Evolutionary conservation across 2,888 invertebrate genomes (phyloP), one percentile per base, ranked within the genome.

Genomic region (Steinernema carpocapsae): DNA sequence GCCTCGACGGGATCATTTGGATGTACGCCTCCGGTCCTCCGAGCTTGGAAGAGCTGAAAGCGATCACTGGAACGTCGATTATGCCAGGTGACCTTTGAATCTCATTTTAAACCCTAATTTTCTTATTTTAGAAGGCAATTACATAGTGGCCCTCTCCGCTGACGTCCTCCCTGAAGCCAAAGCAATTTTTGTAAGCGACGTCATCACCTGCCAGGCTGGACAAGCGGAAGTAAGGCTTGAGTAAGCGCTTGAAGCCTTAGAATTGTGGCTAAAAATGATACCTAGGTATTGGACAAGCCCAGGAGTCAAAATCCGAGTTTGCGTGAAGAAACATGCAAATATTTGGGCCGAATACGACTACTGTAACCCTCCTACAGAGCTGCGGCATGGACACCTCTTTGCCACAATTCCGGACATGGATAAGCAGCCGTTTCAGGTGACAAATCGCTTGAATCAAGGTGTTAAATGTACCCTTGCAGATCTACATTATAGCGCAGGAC

Each of bases 1-100:
- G 84, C 56, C 80, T 86, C 2, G 86, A 86, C 73, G 86, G 86
- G 64, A 72, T 86, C 59, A 85, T 86, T 73, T 86, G 86, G 86
- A 82, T 78, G 17, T 81, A 85, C 76, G 86, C 86, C 32, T 77
- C 79, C 7, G 86, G 86, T 7, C 79, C 82, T 71, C 76, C 86
- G 45, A 85, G 86, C 29, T 22, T 45, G 48, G 70, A 70, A 4
- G 72, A 82, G 29, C 74, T 86, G 17, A 78, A 83, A 14, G 76
- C 84, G 6, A 82, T 85, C 7, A 85, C 85, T 0, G 83, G 83
- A 3, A 85, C 86, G 0, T 79, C 81, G 52, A 70, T 85, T 17
- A 32, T 76, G n/a, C 86, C 86, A 72, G 80, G 83, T 83, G 46
- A 17, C 37, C 46, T 37, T n/a, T 71, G 3, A 45, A 17, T 14